Conservation (phyloP, 64 coral and sea anemone species). For the Cladopsammia gracilis region DNA sequence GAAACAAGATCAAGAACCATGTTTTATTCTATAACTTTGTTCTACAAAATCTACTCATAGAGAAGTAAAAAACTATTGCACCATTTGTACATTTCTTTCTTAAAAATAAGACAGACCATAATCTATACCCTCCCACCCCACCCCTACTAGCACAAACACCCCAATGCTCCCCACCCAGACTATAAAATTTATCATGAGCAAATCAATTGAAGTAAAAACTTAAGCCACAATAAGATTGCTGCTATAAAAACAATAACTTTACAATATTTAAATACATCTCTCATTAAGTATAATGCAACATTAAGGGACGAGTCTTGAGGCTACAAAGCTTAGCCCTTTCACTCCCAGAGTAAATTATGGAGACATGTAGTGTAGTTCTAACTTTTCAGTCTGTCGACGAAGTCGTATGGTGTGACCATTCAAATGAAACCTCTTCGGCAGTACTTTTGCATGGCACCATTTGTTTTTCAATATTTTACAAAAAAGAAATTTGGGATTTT, state of each 20-base stretch:
- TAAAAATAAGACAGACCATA: not conserved
- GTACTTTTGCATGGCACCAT: too few species aligned
- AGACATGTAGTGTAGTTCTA: too few species aligned
- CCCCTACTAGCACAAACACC: not conserved
- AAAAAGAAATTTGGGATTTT: too few species aligned
- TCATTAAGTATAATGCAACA: not conserved
- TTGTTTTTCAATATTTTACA: too few species aligned
- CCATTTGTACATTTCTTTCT: constrained; percentile 26
- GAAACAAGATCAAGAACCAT: not conserved
- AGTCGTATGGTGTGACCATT: too few species aligned
- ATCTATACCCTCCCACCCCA: not conserved
- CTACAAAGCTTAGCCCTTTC: not conserved
- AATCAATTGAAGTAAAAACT: not conserved
- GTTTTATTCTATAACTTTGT: not conserved
- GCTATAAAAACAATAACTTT: not conserved
- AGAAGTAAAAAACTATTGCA: not conserved
- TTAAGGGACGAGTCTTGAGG: not conserved
- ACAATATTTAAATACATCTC: constrained; percentile 30
- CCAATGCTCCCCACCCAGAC: not conserved
- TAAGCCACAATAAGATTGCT: not conserved
- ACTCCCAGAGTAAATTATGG: too few species aligned
- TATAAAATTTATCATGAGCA: not conserved
- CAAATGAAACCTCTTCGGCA: too few species aligned
- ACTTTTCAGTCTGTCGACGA: too few species aligned
- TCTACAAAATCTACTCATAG: not conserved